These are phyloP conservation scores for Nebria ingens DNA, from an alignment of 1,140 invertebrate genomes.

Conservation along the genomic window DNA sequence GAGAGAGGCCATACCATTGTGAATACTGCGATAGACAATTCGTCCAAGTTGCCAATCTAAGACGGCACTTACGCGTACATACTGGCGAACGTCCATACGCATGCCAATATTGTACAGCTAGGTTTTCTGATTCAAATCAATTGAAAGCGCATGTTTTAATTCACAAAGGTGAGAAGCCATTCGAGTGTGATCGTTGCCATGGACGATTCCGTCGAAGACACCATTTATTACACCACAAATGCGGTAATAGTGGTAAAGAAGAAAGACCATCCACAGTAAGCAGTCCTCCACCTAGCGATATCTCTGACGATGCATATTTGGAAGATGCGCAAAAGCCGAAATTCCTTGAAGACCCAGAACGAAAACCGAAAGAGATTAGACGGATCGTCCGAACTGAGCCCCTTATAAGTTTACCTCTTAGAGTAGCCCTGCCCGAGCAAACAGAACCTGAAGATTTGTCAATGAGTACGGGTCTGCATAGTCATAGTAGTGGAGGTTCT, in stretches of 20 bases:
- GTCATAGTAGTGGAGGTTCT: slow-evolving; percentile 27
- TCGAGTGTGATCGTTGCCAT: slow-evolving; percentile 64
- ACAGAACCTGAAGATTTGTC: slow-evolving; percentile 82
- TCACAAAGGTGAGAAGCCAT: slow-evolving; percentile 84
- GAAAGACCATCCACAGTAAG: background rate
- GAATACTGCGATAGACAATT: slow-evolving; percentile 84
- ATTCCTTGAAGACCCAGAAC: slow-evolving; percentile 13
- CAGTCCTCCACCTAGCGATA: slow-evolving; percentile 15
- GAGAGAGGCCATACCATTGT: slow-evolving; percentile 88
- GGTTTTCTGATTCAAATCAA: slow-evolving; percentile 90
- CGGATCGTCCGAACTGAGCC: slow-evolving; percentile 35
- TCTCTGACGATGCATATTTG: slow-evolving; percentile 26
- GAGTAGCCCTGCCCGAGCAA: slow-evolving; percentile 57
- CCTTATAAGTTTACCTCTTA: slow-evolving; percentile 27
- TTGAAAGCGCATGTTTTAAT: slow-evolving; percentile 84
- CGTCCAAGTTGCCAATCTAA: slow-evolving; percentile 88
- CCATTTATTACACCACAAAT: slow-evolving; percentile 78
- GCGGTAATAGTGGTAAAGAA: slow-evolving; percentile 37
- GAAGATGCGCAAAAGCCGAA: slow-evolving; percentile 28
- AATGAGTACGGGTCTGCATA: slow-evolving; percentile 38
- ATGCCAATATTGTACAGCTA: slow-evolving; percentile 78
- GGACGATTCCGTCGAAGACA: slow-evolving; percentile 71
- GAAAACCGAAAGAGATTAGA: slow-evolving; percentile 35
- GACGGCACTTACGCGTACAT: slow-evolving; percentile 87
- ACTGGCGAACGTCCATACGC: slow-evolving; percentile 91